phyloP scores from a whole-genome alignment of 2,888 invertebrate species.

The Apoda limacodes region DNA sequence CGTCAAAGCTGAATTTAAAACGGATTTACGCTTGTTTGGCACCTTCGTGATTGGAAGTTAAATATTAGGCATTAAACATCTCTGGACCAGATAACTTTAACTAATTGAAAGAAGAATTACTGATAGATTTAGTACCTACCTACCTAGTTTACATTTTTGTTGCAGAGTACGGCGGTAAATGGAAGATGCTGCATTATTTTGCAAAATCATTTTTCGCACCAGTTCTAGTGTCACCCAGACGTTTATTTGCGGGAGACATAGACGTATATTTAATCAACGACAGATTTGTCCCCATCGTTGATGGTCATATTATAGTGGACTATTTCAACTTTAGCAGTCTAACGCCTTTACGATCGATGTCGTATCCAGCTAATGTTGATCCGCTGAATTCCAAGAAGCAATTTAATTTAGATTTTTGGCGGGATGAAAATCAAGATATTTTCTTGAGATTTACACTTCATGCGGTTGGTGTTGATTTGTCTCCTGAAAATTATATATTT shows the following conservation, averaged over 20 bases:
- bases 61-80: too few species aligned
- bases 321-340: slow-evolving; percentile 71
- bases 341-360: slow-evolving; percentile 36
- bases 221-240: slow-evolving; percentile 73
- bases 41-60: too few species aligned
- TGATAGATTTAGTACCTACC: too few species aligned
- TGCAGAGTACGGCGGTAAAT: slow-evolving; percentile 79
- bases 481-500: slow-evolving; percentile 77
- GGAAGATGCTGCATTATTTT: slow-evolving; percentile 94
- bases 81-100: too few species aligned
- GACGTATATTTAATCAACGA: slow-evolving; percentile 77
- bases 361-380: slow-evolving; percentile 29
- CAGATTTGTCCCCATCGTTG: slow-evolving; percentile 44
- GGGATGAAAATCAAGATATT: slow-evolving; percentile 28
- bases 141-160: too few species aligned
- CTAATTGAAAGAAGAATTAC: too few species aligned
- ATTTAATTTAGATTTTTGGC: slow-evolving; percentile 32
- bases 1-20: too few species aligned
- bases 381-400: slow-evolving; percentile 37
- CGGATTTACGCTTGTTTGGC: too few species aligned
- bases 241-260: slow-evolving; percentile 58
- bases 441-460: slow-evolving; percentile 64
- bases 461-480: slow-evolving; percentile 43
- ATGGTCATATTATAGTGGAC: slow-evolving; percentile 65
- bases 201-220: slow-evolving; percentile 88